Conservation (phyloP, 2,888 invertebrate genomes). For the Tinea semifulvella region DNA sequence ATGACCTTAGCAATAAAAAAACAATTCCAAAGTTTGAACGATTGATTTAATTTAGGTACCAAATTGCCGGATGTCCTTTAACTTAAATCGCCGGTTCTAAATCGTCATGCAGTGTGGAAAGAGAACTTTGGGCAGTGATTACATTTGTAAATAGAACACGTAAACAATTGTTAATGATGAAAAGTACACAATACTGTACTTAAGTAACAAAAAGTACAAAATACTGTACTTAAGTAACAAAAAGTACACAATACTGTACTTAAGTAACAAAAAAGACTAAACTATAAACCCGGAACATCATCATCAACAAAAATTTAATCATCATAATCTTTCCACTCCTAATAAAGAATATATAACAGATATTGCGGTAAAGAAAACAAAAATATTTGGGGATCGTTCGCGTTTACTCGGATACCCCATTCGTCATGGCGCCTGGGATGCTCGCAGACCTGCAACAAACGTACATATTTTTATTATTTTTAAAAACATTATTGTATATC, state of each 20-base stretch:
- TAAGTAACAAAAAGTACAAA: conserved; percentile 7
- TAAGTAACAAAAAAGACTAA: too few species aligned
- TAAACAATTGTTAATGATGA: conserved; percentile 7
- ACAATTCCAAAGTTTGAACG: too few species aligned
- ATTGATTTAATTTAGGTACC: too few species aligned
- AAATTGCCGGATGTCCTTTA: too few species aligned
- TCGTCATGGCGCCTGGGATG: conserved; percentile 24
- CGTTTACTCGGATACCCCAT: conserved; percentile 43
- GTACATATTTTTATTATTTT: too few species aligned
- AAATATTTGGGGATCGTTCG: conserved; percentile 4
- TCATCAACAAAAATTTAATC: conserved; percentile 9
- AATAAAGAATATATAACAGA: conserved; percentile 9
- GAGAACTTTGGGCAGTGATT: background rate
- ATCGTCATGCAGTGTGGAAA: conserved; percentile 7
- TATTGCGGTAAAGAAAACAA: conserved; percentile 1
- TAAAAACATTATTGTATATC: too few species aligned
- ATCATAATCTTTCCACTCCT: conserved; percentile 4
- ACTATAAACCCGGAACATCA: background rate
- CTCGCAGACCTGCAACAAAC: too few species aligned
- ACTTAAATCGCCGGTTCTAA: conserved; percentile 7
- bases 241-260: too few species aligned
- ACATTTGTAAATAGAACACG: background rate
- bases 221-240: conserved; percentile 7
- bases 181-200: conserved; percentile 6
- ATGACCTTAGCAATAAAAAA: too few species aligned